A percentile compares a stretch with the other conserved stretches of the same genome.
These are phyloP conservation scores for Ctenicera cuprea DNA, from an alignment of 2,888 invertebrate genomes.

Conservation along the genomic window DNA sequence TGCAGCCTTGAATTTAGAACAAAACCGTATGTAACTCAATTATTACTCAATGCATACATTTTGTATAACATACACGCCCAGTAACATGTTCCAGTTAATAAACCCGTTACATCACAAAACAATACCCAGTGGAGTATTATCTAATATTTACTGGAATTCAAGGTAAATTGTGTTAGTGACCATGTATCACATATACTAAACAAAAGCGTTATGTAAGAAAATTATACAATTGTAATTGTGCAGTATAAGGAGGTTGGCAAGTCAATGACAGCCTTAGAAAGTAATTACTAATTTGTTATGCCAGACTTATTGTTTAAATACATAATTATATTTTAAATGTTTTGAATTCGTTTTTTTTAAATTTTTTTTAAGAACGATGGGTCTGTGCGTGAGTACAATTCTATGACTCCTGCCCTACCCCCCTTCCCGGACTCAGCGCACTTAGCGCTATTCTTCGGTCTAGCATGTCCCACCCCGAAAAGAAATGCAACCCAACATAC, in stretches of 20 bases:
- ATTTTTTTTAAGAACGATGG: too few relatives aligned
- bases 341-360: too few relatives aligned
- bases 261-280: background rate
- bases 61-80: conserved; percentile 18
- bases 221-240: background rate
- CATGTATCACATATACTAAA: conserved; percentile 20
- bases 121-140: conserved; percentile 32
- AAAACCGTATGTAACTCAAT: conserved; percentile 33
- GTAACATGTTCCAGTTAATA: conserved; percentile 37
- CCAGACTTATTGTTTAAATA: too few relatives aligned
- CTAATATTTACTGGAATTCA: conserved; percentile 38
- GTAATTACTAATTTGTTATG: background rate
- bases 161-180: conserved; percentile 31
- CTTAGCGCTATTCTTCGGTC: too few relatives aligned
- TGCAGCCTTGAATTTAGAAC: conserved; percentile 3
- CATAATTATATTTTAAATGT: too few relatives aligned
- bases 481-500: too few relatives aligned
- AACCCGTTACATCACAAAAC: conserved; percentile 36
- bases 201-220: background rate
- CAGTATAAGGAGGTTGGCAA: background rate
- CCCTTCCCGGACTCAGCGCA: too few relatives aligned
- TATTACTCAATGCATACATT: conserved; percentile 32
- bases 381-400: too few relatives aligned
- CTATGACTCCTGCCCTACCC: too few relatives aligned
- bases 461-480: too few relatives aligned